Percentiles rank a stretch among this genome's conserved stretches.
phyloP scores from a whole-genome alignment of 2,888 invertebrate genomes.

The Romanomermis culicivorax region DNA sequence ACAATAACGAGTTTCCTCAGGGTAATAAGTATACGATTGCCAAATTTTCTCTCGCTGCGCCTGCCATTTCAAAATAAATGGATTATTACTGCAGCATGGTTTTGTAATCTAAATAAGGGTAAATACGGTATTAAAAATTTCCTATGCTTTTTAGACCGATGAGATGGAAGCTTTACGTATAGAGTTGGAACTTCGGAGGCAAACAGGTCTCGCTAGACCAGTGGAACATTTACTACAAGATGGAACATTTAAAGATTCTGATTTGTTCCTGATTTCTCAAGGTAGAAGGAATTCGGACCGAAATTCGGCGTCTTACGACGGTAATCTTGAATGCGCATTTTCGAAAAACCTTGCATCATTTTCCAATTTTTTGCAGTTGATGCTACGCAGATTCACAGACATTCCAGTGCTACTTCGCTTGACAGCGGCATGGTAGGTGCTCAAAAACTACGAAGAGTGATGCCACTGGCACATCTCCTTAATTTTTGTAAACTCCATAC shows the following conservation, averaged over 20 bases:
- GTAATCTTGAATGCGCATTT: constrained; percentile 26
- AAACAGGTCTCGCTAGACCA: constrained; percentile 24
- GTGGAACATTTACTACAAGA: background rate
- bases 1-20: no score
- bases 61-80: no score
- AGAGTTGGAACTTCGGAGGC: constrained; percentile 69
- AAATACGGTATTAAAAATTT: no score
- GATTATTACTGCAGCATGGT: no score
- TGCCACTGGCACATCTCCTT: no score
- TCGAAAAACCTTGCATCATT: background rate
- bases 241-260: background rate
- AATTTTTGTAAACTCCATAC: no score
- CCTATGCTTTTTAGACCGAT: constrained; percentile 55
- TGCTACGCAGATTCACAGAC: constrained; percentile 37
- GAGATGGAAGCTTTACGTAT: constrained; percentile 88
- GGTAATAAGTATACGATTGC: no score
- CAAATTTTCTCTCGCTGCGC: no score
- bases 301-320: constrained; percentile 5
- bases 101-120: no score
- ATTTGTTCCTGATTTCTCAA: no score
- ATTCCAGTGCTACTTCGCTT: constrained; percentile 76
- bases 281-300: no score
- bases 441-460: no score
- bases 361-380: background rate
- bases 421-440: constrained; percentile 61